Base-by-base conservation (phyloP, 2,113 vertebrate genomes). In the Uropsilus gracilis region DNA sequence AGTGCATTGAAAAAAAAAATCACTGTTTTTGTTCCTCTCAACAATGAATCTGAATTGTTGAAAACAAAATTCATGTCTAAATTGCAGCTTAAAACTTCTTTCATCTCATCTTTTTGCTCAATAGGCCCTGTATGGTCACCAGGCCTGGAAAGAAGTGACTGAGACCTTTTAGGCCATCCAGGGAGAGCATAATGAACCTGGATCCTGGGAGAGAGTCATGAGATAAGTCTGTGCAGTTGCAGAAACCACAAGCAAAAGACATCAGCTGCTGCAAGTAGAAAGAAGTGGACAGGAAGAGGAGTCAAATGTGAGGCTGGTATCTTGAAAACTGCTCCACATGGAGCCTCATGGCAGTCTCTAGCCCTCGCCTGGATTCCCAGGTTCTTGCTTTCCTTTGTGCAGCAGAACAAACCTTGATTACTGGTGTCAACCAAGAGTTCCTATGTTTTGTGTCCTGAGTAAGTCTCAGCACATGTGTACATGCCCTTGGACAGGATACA, bases 11-110 rank as follows among this genome's bases (percentile, higher is more conserved):
- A 57, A 93, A 46, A 42, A 86, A 93, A 83, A 42, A 22, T 64
- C 63, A 32, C 9, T 84, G 26, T 77, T 73, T 77, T 63, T 44
- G 39, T 46, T 69, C 22, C 30, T 93, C 48, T 93, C 61, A 96
- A 72, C n/a, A 76, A 66, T 68, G 71, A 76, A 81, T 26, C 28
- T 28, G 26, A 46, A 50, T 42, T 53, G 22, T 42, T 37, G 44
- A 39, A 80, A 89, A 72, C 71, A 44, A 91, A 87, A 34, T 72
- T 83, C 28, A 14, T 20, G 20, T 59, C 55, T 39, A 84, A 18
- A 75, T 81, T 39, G 46, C 90, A 89, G 12, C 44, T 50, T 63
- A 39, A 26, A 4, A 20, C 55, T 53, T 55, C 30, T 48, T 75
- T 64, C 14, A 28, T 75, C 53, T 72, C 44, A 10, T 59, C 39